Evolutionary conservation across 2,113 vertebrate genomes (phyloP).

Genomic region (Leucopternis melanops): DNA sequence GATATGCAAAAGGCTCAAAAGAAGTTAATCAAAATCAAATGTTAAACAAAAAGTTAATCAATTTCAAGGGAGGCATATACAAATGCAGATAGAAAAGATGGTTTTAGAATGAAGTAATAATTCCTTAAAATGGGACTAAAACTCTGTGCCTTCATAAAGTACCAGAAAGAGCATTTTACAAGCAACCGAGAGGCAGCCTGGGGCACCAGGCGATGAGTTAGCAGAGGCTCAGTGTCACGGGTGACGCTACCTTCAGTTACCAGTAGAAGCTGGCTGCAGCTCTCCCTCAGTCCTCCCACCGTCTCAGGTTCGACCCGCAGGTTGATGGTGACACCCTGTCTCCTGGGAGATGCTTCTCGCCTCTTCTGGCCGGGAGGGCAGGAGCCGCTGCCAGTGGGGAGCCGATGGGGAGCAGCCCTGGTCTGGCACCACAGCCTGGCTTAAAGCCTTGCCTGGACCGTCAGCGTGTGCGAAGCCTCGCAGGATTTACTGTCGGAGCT

Average conservation of each 20-base stretch:
- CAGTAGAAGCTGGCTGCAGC: background rate
- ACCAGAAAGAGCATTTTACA: background rate
- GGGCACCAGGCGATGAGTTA: background rate
- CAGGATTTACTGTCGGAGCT: background rate
- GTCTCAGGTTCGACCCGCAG: fast-evolving
- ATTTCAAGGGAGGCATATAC: background rate
- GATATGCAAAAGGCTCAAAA: background rate
- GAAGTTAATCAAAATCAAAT: background rate
- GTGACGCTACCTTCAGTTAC: fast-evolving
- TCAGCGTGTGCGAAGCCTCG: fast-evolving
- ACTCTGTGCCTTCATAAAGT: background rate
- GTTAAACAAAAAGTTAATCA: background rate
- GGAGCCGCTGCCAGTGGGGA: background rate
- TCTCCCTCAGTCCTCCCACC: fast-evolving
- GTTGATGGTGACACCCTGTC: no score
- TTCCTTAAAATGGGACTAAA: background rate
- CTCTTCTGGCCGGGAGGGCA: background rate
- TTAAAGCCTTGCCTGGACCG: background rate
- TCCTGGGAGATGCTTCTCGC: background rate
- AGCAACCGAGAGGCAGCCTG: fast-evolving
- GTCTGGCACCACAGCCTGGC: background rate
- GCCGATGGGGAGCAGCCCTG: background rate
- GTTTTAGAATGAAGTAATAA: background rate
- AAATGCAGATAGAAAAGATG: background rate
- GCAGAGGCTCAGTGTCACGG: background rate